A percentile compares a stretch with the other conserved stretches of the same genome.
phyloP scores from a whole-genome alignment of 2,797 vertebrate species.

The Podarcis lilfordi region DNA sequence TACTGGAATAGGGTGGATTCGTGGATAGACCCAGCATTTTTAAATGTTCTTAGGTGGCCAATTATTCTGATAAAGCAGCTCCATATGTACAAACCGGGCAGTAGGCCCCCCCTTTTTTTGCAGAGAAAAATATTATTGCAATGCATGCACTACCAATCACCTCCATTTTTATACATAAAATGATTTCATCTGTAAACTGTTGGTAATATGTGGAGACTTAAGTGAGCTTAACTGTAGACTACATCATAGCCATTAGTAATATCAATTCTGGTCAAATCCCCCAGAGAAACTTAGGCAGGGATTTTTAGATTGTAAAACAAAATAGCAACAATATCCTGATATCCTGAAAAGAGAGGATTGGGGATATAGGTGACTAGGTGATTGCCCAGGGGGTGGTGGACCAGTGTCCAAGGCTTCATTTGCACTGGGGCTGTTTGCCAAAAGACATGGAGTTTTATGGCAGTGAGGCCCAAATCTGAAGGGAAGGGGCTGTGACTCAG shows the following conservation, averaged over 20 bases:
- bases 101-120: background rate
- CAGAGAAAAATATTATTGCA: slow-evolving; percentile 11
- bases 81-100: background rate
- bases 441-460: background rate
- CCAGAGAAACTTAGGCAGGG: background rate
- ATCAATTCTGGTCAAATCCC: slow-evolving; percentile 14
- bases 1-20: background rate
- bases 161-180: slow-evolving; percentile 22
- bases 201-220: slow-evolving; percentile 26
- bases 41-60: slow-evolving; percentile 4
- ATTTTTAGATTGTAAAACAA: slow-evolving; percentile 34
- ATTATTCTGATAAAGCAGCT: background rate
- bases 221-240: slow-evolving; percentile 23
- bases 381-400: background rate
- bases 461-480: background rate
- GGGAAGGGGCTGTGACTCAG: background rate
- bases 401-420: background rate
- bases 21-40: background rate
- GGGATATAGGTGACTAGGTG: background rate
- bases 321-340: slow-evolving; percentile 25
- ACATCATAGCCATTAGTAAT: slow-evolving; percentile 27
- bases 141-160: background rate
- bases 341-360: background rate
- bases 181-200: slow-evolving; percentile 30
- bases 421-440: background rate